Base-by-base conservation (phyloP, 2,888 invertebrate species). In the Ormyrus thymus region DNA sequence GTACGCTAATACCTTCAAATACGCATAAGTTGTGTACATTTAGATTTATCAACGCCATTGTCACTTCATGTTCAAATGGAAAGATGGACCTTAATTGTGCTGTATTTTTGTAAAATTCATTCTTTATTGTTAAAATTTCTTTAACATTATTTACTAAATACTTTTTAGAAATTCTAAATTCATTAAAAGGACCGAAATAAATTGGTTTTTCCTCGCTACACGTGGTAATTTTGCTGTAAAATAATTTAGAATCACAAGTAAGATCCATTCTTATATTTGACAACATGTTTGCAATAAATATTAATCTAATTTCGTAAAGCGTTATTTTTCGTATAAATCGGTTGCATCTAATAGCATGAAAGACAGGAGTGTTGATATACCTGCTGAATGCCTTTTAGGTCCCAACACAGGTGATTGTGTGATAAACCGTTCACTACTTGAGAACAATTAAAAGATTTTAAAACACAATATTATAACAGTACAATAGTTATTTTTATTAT, bases 271-370 rank as follows among this genome's bases (percentile, higher is more conserved):
- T 53, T 46, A 15, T 13, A 11, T 9, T 59, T 7, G 15, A 6
- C 6, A 61, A 61, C 48, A 79, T 72, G 66, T 79, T 76, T 76
- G 75, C 75, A 66, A 82, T 77, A 83, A 82, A 81, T 81, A 83
- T 81, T 82, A 82, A 65, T 76, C 80, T 81, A 83, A 83, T 82
- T 83, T 82, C 77, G 81, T 83, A 82, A 83, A 83, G 82, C 83
- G 79, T 83, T 83, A 82, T 73, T 76, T 83, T 80, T 83, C 29
- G 82, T 83, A 82, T 80, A 81, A 83, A 82, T 75, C 80, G 51
- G 70, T 84, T 79, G 83, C 83, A 80, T 80, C 83, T 82, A 83
- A 78, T 84, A 84, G 81, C 81, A 80, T 83, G 83, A 86, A 86
- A 86, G 83, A 85, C 82, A 81, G 82, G 80, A 83, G 81, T 83